Evolutionary conservation across 2,113 vertebrate genomes (phyloP).

Genomic region (Eubucco bourcierii): DNA sequence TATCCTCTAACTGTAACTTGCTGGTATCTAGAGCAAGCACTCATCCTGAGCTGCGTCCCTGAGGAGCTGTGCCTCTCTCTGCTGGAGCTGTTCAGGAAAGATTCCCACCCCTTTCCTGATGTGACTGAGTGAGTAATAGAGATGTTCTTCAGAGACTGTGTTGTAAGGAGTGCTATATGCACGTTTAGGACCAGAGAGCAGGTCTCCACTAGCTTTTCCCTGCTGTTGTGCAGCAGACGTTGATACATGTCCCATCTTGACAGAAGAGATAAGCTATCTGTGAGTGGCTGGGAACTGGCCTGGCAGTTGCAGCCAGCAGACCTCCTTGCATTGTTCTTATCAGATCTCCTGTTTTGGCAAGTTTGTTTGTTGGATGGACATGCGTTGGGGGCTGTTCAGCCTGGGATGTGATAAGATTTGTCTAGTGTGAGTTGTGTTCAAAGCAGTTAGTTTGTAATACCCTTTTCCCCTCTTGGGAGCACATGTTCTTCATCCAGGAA

Average conservation of each 20-base stretch:
- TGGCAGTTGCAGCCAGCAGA: neutral
- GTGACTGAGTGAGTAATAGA: neutral
- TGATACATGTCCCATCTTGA: constrained; percentile 34
- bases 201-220: constrained; percentile 20
- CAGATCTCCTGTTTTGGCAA: neutral
- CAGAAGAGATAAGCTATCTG: constrained; percentile 39
- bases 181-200: neutral
- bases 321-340: neutral
- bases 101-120: constrained; percentile 37
- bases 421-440: neutral
- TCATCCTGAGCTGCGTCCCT: neutral
- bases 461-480: neutral
- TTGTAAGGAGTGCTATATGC: neutral
- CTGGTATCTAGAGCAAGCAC: neutral
- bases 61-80: neutral
- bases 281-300: neutral
- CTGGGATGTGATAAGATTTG: neutral
- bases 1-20: neutral
- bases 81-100: neutral
- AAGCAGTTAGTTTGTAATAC: neutral
- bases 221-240: neutral
- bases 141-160: constrained; percentile 15
- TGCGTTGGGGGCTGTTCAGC: neutral
- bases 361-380: neutral
- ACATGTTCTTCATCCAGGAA: neutral